These are phyloP conservation scores for Squalus acanthias DNA, from an alignment of 2,797 vertebrate genomes.

Conservation along the genomic window DNA sequence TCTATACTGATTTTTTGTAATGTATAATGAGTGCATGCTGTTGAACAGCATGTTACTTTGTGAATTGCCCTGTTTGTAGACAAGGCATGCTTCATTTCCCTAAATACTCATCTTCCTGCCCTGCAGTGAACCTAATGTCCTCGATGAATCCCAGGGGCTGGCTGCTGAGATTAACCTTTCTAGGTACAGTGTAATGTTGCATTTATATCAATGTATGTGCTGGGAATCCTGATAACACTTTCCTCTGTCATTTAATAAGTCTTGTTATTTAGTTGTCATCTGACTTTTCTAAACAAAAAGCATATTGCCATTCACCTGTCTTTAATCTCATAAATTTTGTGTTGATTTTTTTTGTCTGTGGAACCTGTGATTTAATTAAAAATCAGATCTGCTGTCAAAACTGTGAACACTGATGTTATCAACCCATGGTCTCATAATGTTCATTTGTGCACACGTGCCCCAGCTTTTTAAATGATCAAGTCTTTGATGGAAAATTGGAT, in stretches of 20 bases:
- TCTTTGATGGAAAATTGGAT: constrained; percentile 40
- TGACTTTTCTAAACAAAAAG: constrained; percentile 38
- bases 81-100: constrained; percentile 56
- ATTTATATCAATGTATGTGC: constrained; percentile 76
- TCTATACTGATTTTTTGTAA: not conserved
- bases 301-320: constrained; percentile 59
- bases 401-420: constrained; percentile 44
- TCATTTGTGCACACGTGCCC: constrained; percentile 58
- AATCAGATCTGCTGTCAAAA: constrained; percentile 44
- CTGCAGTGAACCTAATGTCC: constrained; percentile 99
- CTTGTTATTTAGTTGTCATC: not conserved
- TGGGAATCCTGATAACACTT: constrained; percentile 53
- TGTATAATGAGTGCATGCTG: not conserved
- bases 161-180: constrained; percentile 97
- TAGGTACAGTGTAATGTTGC: constrained; percentile 96
- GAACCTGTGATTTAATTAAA: constrained; percentile 15
- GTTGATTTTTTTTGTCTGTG: constrained; percentile 29
- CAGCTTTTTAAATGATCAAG: constrained; percentile 56
- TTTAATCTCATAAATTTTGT: constrained; percentile 46
- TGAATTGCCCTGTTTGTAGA: constrained; percentile 26
- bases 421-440: constrained; percentile 62
- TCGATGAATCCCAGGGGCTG: constrained; percentile 99
- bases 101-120: constrained; percentile 84
- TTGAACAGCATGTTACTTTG: constrained; percentile 16
- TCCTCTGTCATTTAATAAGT: constrained; percentile 33